Conservation (phyloP, 2,113 vertebrate species). For the Aptenodytes forsteri region DNA sequence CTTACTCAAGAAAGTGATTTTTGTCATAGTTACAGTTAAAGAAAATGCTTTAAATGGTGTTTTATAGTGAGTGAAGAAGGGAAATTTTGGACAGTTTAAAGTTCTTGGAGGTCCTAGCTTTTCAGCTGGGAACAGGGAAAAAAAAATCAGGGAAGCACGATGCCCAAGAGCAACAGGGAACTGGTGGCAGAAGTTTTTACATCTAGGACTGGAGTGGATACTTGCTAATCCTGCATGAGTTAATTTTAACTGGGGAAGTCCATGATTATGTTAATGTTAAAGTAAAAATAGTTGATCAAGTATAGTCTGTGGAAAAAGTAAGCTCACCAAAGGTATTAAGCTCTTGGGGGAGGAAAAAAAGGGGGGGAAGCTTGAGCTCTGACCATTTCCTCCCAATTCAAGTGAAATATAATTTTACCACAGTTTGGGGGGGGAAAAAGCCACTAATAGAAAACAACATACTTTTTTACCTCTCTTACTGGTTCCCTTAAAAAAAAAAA, state of each 20-base stretch:
- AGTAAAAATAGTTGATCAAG: background rate
- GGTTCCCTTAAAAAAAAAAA: background rate
- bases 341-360: no score
- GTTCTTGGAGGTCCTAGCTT: background rate
- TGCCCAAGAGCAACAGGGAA: background rate
- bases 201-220: background rate
- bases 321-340: background rate
- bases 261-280: background rate
- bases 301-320: background rate
- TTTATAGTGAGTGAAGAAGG: background rate
- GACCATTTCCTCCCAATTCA: background rate
- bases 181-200: background rate
- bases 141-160: rapidly evolving
- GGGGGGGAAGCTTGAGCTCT: background rate
- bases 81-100: background rate
- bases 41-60: background rate
- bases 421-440: background rate
- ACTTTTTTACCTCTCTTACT: background rate
- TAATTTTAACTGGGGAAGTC: background rate
- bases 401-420: background rate
- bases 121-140: background rate
- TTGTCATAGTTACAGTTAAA: background rate
- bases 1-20: background rate
- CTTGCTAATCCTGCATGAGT: background rate
- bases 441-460: no score